Conservation (phyloP, 2,113 vertebrate genomes). For the Dipodomys ordii region DNA sequence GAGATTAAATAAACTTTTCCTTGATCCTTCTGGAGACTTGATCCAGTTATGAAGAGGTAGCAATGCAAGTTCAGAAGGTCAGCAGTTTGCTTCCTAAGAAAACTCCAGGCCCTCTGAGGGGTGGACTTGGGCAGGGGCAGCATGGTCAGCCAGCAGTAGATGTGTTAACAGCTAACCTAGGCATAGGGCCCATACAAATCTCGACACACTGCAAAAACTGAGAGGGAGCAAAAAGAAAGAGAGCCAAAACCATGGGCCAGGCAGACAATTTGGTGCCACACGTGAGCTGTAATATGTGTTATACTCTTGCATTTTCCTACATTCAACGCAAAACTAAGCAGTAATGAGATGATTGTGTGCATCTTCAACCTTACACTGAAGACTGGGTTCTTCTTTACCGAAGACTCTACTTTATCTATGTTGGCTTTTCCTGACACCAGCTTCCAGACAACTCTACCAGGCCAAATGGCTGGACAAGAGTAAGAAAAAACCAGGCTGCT, state of each 20-base stretch:
- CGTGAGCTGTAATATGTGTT: too few species aligned
- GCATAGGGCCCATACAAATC: fast-evolving
- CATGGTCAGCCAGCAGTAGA: not conserved
- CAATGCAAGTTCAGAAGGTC: not conserved
- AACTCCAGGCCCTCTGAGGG: too few species aligned
- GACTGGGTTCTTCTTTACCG: not conserved
- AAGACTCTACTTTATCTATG: not conserved
- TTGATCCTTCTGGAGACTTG: too few species aligned
- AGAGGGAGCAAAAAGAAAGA: not conserved
- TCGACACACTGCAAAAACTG: fast-evolving
- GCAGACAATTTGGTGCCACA: fast-evolving
- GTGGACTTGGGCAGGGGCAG: too few species aligned
- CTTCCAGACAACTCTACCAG: not conserved
- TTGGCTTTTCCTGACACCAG: not conserved
- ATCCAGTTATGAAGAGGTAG: not conserved
- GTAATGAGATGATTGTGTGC: fast-evolving
- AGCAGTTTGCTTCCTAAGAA: not conserved
- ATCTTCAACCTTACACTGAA: not conserved
- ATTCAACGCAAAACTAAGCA: fast-evolving
- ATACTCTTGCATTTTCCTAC: not conserved
- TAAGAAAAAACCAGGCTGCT: not conserved
- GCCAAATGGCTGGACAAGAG: too few species aligned
- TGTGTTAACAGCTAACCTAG: too few species aligned
- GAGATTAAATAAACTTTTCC: fast-evolving
- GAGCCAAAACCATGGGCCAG: fast-evolving